Conservation (phyloP, 2,797 vertebrate genomes). For the Acomys russatus region DNA sequence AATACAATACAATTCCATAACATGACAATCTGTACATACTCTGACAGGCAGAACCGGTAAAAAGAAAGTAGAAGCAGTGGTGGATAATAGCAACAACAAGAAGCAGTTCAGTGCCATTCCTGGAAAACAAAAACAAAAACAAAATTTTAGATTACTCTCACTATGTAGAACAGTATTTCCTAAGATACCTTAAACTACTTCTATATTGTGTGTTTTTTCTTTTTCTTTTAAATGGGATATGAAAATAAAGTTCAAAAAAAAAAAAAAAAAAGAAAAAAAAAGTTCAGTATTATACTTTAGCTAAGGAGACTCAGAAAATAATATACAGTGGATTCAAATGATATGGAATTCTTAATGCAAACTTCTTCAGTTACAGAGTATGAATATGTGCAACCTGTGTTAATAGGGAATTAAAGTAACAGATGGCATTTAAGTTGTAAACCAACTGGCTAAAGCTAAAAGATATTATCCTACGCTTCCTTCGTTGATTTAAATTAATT, state of each 20-base stretch:
- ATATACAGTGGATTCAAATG: background rate
- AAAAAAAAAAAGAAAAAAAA: no score
- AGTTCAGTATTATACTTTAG: background rate
- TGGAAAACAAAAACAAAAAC: slow-evolving; percentile 71
- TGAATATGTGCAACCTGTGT: background rate
- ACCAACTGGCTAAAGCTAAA: background rate
- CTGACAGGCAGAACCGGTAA: background rate
- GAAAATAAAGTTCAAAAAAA: background rate
- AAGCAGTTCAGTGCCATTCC: slow-evolving; percentile 44
- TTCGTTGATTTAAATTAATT: background rate
- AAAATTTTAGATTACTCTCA: background rate
- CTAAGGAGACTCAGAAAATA: background rate
- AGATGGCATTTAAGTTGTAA: background rate
- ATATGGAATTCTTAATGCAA: background rate
- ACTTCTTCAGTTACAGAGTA: background rate
- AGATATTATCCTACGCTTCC: background rate
- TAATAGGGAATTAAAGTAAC: background rate
- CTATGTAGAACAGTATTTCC: background rate
- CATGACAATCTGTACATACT: background rate
- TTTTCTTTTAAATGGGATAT: background rate
- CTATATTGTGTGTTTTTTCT: background rate
- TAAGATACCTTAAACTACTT: background rate
- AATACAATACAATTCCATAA: slow-evolving; percentile 1
- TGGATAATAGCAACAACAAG: background rate
- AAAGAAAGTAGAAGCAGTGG: background rate